Percentiles rank a stretch among this genome's conserved stretches.
phyloP scores from a whole-genome alignment of 2,113 vertebrate species.

The Carassius carassius region DNA sequence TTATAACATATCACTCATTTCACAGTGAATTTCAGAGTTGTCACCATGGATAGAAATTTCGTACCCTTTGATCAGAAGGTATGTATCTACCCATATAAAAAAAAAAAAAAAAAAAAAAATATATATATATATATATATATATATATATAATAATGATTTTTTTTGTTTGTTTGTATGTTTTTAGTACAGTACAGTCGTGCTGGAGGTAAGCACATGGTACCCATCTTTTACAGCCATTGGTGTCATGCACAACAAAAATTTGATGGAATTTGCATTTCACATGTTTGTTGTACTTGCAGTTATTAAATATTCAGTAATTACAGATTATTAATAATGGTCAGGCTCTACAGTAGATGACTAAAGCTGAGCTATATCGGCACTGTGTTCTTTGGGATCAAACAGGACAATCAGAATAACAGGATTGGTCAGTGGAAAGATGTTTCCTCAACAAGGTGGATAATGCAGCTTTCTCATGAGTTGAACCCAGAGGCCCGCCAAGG shows the following conservation, averaged over 20 bases:
- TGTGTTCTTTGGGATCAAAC: slow-evolving; percentile 23
- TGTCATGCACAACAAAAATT: not conserved
- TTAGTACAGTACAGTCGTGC: slow-evolving; percentile 63
- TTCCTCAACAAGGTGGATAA: slow-evolving; percentile 58
- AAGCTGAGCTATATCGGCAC: not conserved
- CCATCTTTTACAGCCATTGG: not conserved
- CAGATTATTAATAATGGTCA: not conserved
- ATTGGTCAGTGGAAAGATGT: slow-evolving; percentile 72
- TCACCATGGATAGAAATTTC: slow-evolving; percentile 47
- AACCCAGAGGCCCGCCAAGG: slow-evolving; percentile 70
- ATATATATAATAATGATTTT: too few relatives aligned
- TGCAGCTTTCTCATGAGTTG: slow-evolving; percentile 68
- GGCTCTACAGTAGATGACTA: not conserved
- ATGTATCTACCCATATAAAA: not conserved
- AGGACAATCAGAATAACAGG: slow-evolving; percentile 63
- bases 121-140: too few relatives aligned
- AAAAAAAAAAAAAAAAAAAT: too few relatives aligned
- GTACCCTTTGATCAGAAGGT: slow-evolving; percentile 46
- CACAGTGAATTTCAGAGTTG: slow-evolving; percentile 57
- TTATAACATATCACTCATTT: not conserved
- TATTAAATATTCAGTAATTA: not conserved
- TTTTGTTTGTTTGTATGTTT: slow-evolving; percentile 16
- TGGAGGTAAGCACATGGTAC: slow-evolving; percentile 64
- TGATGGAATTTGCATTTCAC: not conserved
- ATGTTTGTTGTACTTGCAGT: not conserved